Percentiles rank a stretch among this genome's conserved stretches.
Conservation (phyloP, 1,140 invertebrate species). For the Zeugodacus cucurbitae region DNA sequence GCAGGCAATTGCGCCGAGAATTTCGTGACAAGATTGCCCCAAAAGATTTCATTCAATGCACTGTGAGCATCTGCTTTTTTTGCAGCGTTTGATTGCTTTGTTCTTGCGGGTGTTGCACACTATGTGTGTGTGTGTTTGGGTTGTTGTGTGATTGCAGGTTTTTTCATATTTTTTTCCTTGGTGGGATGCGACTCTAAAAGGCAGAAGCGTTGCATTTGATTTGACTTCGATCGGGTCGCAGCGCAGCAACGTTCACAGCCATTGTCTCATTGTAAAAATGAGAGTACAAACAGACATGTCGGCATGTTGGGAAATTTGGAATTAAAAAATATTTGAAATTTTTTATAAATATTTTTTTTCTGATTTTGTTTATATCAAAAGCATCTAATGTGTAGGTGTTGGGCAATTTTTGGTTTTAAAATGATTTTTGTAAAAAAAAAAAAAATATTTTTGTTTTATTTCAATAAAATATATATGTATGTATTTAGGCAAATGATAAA, state of each 20-base stretch:
- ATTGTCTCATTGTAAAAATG: neutral
- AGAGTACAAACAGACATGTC: neutral
- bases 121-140: neutral
- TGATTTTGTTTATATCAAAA: neutral
- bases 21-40: slow-evolving; percentile 38
- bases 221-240: slow-evolving; percentile 3
- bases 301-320: neutral
- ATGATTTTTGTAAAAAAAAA: neutral
- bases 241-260: slow-evolving; percentile 6
- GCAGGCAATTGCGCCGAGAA: slow-evolving; percentile 20
- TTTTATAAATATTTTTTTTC: neutral
- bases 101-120: slow-evolving; percentile 30
- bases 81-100: neutral
- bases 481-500: neutral
- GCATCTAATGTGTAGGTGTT: neutral
- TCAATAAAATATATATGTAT: neutral
- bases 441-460: neutral
- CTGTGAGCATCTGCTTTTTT: slow-evolving; percentile 27
- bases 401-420: neutral
- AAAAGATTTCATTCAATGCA: slow-evolving; percentile 38
- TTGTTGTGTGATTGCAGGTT: neutral
- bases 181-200: neutral
- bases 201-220: slow-evolving; percentile 35
- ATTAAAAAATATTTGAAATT: neutral
- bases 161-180: neutral